Evolutionary conservation across 2,797 vertebrate species (phyloP).

Genomic region (Channa striata): DNA sequence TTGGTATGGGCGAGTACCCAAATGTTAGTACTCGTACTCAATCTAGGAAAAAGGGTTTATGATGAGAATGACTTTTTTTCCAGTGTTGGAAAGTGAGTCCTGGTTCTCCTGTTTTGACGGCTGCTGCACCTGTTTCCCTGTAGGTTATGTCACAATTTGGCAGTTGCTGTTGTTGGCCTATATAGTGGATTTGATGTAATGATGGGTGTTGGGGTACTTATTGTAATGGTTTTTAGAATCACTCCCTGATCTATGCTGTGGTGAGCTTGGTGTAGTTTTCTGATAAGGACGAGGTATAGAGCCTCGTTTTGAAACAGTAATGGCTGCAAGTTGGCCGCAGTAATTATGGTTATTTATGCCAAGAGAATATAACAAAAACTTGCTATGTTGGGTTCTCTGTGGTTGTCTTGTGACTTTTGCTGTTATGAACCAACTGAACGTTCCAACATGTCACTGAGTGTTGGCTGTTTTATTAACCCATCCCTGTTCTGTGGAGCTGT

Average conservation of each 20-base stretch:
- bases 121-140: too few relatives aligned
- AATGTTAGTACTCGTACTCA: too few relatives aligned
- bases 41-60: too few relatives aligned
- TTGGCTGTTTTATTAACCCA: slow-evolving; percentile 63
- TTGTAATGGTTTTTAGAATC: too few relatives aligned
- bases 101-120: too few relatives aligned
- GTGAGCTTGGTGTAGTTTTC: not conserved
- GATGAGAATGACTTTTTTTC: too few relatives aligned
- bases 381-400: not conserved
- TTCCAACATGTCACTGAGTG: slow-evolving; percentile 21
- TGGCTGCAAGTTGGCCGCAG: not conserved
- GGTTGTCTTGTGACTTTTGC: not conserved
- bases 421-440: slow-evolving; percentile 17
- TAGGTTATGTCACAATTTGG: too few relatives aligned
- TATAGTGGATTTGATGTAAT: too few relatives aligned
- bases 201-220: too few relatives aligned
- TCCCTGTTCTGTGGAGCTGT: slow-evolving; percentile 19
- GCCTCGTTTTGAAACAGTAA: not conserved
- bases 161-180: too few relatives aligned
- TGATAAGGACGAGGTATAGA: not conserved
- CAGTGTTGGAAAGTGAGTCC: too few relatives aligned
- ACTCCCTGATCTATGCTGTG: not conserved
- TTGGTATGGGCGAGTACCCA: too few relatives aligned
- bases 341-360: not conserved
- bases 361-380: slow-evolving; percentile 10